Base-by-base conservation (phyloP, 2,113 vertebrate genomes). In the Xenopus borealis region DNA sequence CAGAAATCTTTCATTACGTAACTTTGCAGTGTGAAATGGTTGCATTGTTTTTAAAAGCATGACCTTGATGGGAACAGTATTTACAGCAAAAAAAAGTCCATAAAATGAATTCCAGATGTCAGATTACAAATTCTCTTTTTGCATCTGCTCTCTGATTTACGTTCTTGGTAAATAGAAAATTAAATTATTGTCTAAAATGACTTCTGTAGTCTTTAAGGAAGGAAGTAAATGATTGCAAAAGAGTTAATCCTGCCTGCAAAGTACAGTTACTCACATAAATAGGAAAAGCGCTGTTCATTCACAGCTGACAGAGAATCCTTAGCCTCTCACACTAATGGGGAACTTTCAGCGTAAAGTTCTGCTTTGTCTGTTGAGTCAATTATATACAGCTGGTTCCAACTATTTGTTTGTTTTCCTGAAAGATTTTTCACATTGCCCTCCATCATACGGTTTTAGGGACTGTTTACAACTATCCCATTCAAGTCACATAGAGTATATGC, bases 101-200 rank as follows among this genome's bases (percentile, higher is more conserved):
- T 27, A 72, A 62, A 62, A 30, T 10, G 23, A 66, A 27, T 53
- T 66, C 62, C 72, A 71, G 33, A 71, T 71, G 57, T 40, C n/a
- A 19, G 27, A 45, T 59, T 62, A 30, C 44, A 33, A 19, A 19
- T 44, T 63, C 50, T 14, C 23, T 2, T 11, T 30, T 63, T 63
- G 61, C 61, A 30, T 63, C 61, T 63, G 61, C 27, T 12, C 23
- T 63, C 27, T 63, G 45, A 46, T 46, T 46, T 46, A 46, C 12
- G 12, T 8, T 8, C 45, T 46, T 46, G 7, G 12, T 8, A 46
- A 7, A 46, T 33, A 46, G 63, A 66, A 66, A 66, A 66, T 45
- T 17, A 19, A 66, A 66, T 66, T 46, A 66, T 44, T 44, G 45
- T 66, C 14, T 17, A 45, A n/a, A n/a, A 66, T 66, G 40, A 45